Percentiles rank a stretch among this genome's conserved stretches.
Conservation (phyloP, 1,140 invertebrate species). For the Neodiprion pinetum region DNA sequence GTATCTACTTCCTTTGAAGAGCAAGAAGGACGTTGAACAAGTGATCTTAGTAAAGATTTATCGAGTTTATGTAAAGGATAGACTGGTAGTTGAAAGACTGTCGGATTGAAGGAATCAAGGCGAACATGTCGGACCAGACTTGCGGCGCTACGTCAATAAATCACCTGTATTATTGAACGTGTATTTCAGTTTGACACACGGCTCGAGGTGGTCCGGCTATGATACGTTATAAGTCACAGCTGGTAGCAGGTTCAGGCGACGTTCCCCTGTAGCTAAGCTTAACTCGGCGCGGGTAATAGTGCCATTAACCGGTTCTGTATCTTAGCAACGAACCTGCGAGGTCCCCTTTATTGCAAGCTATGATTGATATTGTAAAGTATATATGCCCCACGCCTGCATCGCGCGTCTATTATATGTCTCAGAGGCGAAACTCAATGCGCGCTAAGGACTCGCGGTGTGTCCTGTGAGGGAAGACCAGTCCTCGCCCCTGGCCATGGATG, state of each 20-base stretch:
- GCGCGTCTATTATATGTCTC: neutral
- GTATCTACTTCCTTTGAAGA: too few relatives aligned
- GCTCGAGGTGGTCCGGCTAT: slow-evolving; percentile 27
- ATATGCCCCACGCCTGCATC: slow-evolving; percentile 9
- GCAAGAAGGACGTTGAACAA: too few relatives aligned
- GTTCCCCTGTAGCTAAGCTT: slow-evolving; percentile 27
- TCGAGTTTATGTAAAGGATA: too few relatives aligned
- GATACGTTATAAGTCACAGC: slow-evolving; percentile 57
- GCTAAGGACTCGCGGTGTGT: slow-evolving; percentile 14
- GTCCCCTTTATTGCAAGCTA: slow-evolving; percentile 47
- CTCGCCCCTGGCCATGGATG: slow-evolving; percentile 2
- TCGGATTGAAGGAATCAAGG: neutral
- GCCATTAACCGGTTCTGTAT: slow-evolving; percentile 54
- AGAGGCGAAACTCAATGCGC: neutral
- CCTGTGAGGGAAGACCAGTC: slow-evolving; percentile 11
- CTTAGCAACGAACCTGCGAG: slow-evolving; percentile 43
- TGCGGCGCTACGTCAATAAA: slow-evolving; percentile 33
- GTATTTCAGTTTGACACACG: slow-evolving; percentile 37
- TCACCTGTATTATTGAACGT: slow-evolving; percentile 43
- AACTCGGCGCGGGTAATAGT: slow-evolving; percentile 39
- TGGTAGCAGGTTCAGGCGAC: slow-evolving; percentile 55
- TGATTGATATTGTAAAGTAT: slow-evolving; percentile 54
- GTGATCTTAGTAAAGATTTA: too few relatives aligned
- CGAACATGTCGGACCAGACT: neutral
- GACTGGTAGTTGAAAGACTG: neutral